Conservation (phyloP, 2,797 vertebrate genomes). For the Xenops minutus region DNA sequence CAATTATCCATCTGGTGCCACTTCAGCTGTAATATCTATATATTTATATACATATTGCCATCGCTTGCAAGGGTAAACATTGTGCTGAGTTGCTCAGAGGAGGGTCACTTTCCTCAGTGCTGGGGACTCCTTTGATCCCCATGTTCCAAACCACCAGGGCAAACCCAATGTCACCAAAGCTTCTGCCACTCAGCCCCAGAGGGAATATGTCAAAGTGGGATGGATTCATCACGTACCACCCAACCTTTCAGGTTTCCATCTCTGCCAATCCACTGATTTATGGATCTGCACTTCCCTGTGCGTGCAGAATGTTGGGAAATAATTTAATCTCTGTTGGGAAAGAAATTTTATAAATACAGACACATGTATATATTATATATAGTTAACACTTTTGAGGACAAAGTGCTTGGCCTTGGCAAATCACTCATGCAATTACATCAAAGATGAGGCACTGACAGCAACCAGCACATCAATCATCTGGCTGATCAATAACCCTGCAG, state of each 20-base stretch:
- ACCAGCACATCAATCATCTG: slow-evolving; percentile 65
- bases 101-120: neutral
- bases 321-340: slow-evolving; percentile 64
- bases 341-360: neutral
- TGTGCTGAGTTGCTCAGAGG: neutral
- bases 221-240: neutral
- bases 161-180: neutral
- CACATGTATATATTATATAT: slow-evolving; percentile 42
- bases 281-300: slow-evolving; percentile 19
- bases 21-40: slow-evolving; percentile 70
- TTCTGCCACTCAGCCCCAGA: neutral
- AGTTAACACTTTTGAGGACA: slow-evolving; percentile 74
- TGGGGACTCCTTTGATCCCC: neutral
- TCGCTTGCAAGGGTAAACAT: slow-evolving; percentile 7
- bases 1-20: slow-evolving; percentile 82
- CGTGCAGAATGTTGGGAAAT: slow-evolving; percentile 48
- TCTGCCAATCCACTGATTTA: slow-evolving; percentile 62
- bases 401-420: slow-evolving; percentile 67
- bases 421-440: slow-evolving; percentile 74
- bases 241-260: slow-evolving; percentile 40
- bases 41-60: slow-evolving; percentile 34
- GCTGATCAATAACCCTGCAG: slow-evolving; percentile 72
- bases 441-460: slow-evolving; percentile 69
- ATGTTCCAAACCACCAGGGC: neutral
- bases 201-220: neutral